Evolutionary conservation across 2,797 vertebrate species (phyloP).

Genomic region (Artibeus lituratus): DNA sequence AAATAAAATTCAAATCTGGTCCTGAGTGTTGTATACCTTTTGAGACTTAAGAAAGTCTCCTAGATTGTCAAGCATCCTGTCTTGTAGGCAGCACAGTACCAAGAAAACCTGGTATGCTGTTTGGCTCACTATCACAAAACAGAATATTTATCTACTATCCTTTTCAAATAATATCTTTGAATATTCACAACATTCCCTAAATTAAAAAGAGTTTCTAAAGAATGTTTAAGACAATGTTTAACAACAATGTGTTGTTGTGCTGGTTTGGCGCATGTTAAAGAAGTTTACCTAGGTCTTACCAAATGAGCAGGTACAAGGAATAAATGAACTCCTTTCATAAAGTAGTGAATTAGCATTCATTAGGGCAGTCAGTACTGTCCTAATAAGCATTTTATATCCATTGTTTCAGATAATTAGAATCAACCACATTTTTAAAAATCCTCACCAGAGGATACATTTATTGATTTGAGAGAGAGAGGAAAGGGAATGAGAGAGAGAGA

Average conservation of each 20-base stretch:
- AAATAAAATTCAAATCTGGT: conserved; percentile 41
- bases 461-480: background rate
- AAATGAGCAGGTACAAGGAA: conserved; percentile 11
- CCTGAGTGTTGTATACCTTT: background rate
- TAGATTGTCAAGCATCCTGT: background rate
- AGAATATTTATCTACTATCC: background rate
- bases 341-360: conserved; percentile 26
- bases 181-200: background rate
- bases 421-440: background rate
- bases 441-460: background rate
- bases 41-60: background rate
- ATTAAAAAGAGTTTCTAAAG: conserved; percentile 13
- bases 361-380: background rate
- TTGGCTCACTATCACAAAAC: background rate
- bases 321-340: conserved; percentile 30
- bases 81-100: background rate
- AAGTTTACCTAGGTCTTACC: conserved; percentile 1
- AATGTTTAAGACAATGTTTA: too few relatives aligned
- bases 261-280: background rate
- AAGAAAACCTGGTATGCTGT: background rate
- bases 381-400: background rate
- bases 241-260: too few relatives aligned
- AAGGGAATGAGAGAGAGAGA: background rate
- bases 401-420: background rate
- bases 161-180: conserved; percentile 1